Evolutionary conservation across 2,888 invertebrate genomes (phyloP).

Genomic region (Trimorus sp.): DNA sequence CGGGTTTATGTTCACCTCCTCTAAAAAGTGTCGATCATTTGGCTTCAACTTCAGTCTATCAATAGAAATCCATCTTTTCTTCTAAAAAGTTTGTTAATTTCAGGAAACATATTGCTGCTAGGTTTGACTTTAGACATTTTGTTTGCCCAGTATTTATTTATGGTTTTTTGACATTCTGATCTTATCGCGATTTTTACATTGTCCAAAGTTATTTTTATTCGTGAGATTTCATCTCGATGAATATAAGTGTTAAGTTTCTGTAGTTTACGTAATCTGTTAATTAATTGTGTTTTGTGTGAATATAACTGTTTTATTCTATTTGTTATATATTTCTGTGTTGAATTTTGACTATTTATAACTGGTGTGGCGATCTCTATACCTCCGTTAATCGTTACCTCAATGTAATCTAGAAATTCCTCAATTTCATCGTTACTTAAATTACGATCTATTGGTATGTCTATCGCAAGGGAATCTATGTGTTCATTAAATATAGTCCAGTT

Average conservation of each 20-base stretch:
- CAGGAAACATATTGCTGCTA: conserved; percentile 34
- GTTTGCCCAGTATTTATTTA: conserved; percentile 34
- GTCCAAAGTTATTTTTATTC: no score
- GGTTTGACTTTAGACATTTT: neutral
- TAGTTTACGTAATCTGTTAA: conserved; percentile 16
- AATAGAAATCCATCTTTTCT: conserved; percentile 1
- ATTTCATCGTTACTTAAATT: no score
- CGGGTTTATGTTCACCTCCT: no score
- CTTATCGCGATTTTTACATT: no score
- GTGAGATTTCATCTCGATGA: neutral
- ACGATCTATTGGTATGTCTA: no score
- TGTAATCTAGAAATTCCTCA: no score
- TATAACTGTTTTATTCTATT: neutral
- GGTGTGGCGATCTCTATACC: no score
- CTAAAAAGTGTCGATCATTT: no score
- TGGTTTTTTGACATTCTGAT: neutral
- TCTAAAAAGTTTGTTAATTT: conserved; percentile 40
- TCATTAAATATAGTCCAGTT: no score
- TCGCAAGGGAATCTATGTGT: no score
- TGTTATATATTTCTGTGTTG: conserved; percentile 8
- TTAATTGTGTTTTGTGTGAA: conserved; percentile 19
- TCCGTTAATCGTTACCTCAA: no score
- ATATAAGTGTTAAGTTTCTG: neutral
- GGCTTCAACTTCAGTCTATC: neutral
- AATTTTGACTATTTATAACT: neutral